phyloP scores from a whole-genome alignment of 2,113 vertebrate species.

The Ibidorhyncha struthersii region DNA sequence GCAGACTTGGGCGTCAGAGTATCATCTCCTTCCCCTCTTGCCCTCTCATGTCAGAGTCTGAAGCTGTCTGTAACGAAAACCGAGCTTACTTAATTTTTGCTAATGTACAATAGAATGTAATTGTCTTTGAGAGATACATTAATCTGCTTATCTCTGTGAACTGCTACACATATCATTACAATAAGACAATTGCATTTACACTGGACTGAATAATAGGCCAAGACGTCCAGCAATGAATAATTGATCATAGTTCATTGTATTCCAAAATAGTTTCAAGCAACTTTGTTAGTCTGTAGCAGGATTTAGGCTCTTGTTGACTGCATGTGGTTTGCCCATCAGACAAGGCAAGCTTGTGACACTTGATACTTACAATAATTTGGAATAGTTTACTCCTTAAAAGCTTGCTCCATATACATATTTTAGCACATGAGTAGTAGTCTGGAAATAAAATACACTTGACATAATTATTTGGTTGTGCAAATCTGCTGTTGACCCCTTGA shows the following conservation, averaged over 20 bases:
- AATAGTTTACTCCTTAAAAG: not conserved
- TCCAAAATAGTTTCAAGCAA: slow-evolving; percentile 26
- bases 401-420: not conserved
- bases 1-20: not conserved
- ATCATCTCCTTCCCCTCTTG: not conserved
- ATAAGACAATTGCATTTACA: slow-evolving; percentile 38
- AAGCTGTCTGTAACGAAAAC: slow-evolving; percentile 16
- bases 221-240: slow-evolving; percentile 31
- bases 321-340: not conserved
- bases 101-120: not conserved
- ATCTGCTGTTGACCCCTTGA: not conserved
- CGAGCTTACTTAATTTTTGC: slow-evolving; percentile 25
- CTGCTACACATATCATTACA: not conserved
- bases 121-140: slow-evolving; percentile 22
- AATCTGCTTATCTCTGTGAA: slow-evolving; percentile 28
- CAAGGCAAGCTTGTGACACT: not conserved
- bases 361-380: not conserved
- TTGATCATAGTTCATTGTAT: not conserved
- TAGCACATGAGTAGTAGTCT: not conserved
- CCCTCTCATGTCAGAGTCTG: not conserved
- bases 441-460: not conserved
- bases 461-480: not conserved
- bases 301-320: slow-evolving; percentile 14
- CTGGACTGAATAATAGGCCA: not conserved
- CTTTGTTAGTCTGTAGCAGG: not conserved